Evolutionary conservation across 2,113 vertebrate genomes (phyloP).

Genomic region (Taxidea taxus): DNA sequence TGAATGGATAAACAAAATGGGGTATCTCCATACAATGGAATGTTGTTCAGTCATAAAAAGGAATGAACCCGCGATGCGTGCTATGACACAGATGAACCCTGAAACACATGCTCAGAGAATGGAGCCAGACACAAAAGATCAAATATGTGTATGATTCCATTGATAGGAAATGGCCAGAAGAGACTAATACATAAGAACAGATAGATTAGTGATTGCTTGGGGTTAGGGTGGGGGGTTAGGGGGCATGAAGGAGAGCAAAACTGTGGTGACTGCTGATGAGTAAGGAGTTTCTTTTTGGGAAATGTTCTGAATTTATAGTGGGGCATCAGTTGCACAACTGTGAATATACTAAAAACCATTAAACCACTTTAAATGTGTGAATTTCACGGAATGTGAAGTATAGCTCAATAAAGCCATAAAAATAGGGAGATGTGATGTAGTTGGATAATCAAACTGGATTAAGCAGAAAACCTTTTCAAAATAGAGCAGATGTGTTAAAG

Average conservation of each 20-base stretch:
- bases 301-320: neutral
- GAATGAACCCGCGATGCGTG: neutral
- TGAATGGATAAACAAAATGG: neutral
- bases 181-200: neutral
- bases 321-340: neutral
- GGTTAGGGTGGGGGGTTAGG: neutral
- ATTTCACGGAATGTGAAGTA: neutral
- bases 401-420: neutral
- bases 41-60: neutral
- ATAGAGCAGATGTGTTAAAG: neutral
- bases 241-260: neutral
- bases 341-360: neutral
- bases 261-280: neutral
- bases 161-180: neutral
- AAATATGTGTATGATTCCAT: neutral
- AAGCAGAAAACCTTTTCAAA: neutral
- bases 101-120: neutral
- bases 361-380: neutral
- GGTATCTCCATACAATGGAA: neutral
- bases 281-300: neutral
- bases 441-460: neutral
- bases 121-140: neutral
- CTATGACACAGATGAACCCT: neutral
- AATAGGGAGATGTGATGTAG: neutral
- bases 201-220: neutral